phyloP scores from a whole-genome alignment of 2,888 invertebrate species.

The Agrenia bidenticulata region DNA sequence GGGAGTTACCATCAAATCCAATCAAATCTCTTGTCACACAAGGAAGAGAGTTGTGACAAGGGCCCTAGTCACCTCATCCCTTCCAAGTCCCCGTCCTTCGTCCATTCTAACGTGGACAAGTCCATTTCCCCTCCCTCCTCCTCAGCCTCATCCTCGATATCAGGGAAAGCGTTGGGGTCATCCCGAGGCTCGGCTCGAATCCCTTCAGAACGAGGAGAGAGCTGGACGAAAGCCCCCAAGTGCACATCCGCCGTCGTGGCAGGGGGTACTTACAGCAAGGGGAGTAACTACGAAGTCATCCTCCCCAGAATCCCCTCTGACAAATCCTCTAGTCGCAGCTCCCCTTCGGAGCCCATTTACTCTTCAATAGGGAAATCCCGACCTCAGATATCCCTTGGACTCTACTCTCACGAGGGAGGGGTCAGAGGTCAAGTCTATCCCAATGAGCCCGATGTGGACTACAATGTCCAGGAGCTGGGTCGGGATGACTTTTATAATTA shows the following conservation, averaged over 20 bases:
- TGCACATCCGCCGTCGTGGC: background rate
- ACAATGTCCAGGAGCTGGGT: slow-evolving; percentile 3
- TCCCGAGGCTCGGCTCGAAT: slow-evolving; percentile 4
- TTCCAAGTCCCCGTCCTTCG: background rate
- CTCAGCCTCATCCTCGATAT: slow-evolving; percentile 20
- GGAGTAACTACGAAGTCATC: slow-evolving; percentile 39
- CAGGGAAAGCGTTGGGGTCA: slow-evolving; percentile 14
- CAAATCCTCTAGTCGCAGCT: slow-evolving; percentile 16
- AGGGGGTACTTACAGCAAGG: slow-evolving; percentile 43
- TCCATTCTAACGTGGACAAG: background rate
- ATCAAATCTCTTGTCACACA: too few species aligned
- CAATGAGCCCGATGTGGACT: slow-evolving; percentile 15
- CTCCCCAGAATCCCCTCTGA: slow-evolving; percentile 15
- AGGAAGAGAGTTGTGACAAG: background rate
- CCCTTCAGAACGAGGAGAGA: background rate
- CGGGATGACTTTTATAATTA: slow-evolving; percentile 15
- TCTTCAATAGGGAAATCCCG: slow-evolving; percentile 17
- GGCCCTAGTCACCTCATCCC: background rate
- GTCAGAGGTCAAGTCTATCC: background rate
- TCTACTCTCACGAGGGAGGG: background rate
- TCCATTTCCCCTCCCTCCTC: background rate
- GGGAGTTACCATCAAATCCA: too few species aligned
- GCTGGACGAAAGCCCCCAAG: background rate
- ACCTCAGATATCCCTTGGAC: slow-evolving; percentile 9
- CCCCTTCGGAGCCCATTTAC: slow-evolving; percentile 10